These are phyloP conservation scores for Bombus waltoni DNA, from an alignment of 1,140 invertebrate genomes.

Conservation along the genomic window DNA sequence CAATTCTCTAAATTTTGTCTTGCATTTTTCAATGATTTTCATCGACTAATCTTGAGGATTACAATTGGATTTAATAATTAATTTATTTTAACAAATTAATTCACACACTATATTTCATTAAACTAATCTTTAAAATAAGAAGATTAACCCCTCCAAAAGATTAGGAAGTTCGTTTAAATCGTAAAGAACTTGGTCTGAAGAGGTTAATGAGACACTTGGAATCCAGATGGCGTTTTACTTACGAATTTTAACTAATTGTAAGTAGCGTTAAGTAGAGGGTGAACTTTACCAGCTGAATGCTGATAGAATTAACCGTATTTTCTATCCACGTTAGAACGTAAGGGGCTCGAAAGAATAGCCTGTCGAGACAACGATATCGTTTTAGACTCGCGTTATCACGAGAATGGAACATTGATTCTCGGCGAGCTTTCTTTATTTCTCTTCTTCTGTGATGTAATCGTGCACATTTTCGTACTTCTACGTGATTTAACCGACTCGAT, in stretches of 20 bases:
- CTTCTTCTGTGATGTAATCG: neutral
- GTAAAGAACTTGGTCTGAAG: neutral
- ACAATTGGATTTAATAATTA: no score
- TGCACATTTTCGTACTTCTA: conserved; percentile 8
- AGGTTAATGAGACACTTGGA: neutral
- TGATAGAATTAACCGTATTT: conserved; percentile 51
- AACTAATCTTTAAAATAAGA: no score
- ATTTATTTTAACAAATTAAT: no score
- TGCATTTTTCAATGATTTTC: no score
- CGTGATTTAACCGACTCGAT: neutral
- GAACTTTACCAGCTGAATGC: neutral
- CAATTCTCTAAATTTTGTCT: no score
- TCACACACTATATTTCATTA: no score
- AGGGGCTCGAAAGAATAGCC: conserved; percentile 39
- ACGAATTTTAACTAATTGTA: conserved; percentile 22
- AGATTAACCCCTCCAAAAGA: no score
- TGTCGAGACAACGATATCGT: conserved; percentile 64
- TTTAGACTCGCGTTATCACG: conserved; percentile 18
- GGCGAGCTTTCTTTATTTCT: neutral
- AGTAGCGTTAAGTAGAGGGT: neutral
- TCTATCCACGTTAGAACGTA: conserved; percentile 58
- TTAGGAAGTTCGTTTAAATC: no score
- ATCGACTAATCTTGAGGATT: no score
- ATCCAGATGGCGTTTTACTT: conserved; percentile 35
- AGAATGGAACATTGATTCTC: conserved; percentile 6